Evolutionary conservation across 2,888 invertebrate genomes (phyloP), one percentile per base, ranked within the genome.

Genomic region (Leucophora obtusa): DNA sequence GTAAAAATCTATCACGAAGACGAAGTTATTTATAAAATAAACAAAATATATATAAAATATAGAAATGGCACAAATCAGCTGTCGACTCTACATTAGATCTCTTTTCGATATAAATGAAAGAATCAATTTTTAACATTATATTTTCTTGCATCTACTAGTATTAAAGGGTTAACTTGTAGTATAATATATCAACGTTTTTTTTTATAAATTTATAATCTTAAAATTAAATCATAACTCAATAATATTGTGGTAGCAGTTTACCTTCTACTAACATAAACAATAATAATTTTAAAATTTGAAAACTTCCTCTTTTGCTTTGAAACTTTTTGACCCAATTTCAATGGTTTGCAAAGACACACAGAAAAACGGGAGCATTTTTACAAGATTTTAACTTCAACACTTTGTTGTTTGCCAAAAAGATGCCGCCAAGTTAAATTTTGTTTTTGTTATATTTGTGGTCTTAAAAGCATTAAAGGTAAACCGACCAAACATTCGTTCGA

Each of bases 371-470:
- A 80, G 80, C 80, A 76, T 54, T 74, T 74, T 63, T 58, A 24
- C 24, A 53, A 75, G 76, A 62, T 77, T 71, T 59, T 51, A 70
- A 76, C 79, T 70, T 75, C 66, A 75, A 75, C 75, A 79, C 71
- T 79, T 79, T 53, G 65, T 63, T 75, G 53, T 62, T 58, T 17
- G 71, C 21, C 58, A 62, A 72, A 72, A 76, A 79, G 75, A 75
- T 75, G 79, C 79, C 79, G 79, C 75, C 79, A 75, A 56, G 50
- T 79, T 53, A 59, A 59, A 76, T 63, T 54, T 72, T 66, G 17
- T 38, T 54, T 14, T 51, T n/a, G 28, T 53, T 35, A 50, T 15
- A 60, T 65, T 53, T 66, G 62, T 51, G 68, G 62, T 70, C 28
- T 71, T 66, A 58, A 15, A 11, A 60, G 24, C 35, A 59, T 59